phyloP scores from a whole-genome alignment of 2,797 vertebrate species.

The Valencia hispanica region DNA sequence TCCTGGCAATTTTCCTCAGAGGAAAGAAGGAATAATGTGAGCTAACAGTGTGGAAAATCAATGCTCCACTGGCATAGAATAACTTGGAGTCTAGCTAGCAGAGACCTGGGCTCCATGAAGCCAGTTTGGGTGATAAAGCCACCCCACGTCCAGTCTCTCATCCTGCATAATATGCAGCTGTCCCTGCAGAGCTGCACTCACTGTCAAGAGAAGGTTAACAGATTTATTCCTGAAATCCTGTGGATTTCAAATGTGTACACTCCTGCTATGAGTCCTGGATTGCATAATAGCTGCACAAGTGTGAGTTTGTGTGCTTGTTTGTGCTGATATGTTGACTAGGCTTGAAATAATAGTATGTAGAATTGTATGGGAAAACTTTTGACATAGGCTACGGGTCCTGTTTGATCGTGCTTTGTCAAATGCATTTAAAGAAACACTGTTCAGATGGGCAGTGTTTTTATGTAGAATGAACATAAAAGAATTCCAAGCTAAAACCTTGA shows the following conservation, averaged over 20 bases:
- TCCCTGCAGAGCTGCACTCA: constrained; percentile 55
- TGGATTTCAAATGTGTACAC: constrained; percentile 51
- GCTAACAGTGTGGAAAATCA: constrained; percentile 84
- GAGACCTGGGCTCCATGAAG: constrained; percentile 67
- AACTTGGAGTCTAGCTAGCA: constrained; percentile 76
- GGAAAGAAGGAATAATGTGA: constrained; percentile 81
- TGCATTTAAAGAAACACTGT: constrained; percentile 2
- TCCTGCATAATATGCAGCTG: constrained; percentile 60
- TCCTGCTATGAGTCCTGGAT: constrained; percentile 31
- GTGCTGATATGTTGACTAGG: constrained; percentile 17
- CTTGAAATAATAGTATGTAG: not conserved
- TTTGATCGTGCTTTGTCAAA: not conserved
- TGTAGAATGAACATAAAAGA: not conserved
- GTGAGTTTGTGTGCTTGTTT: constrained; percentile 18
- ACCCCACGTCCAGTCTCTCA: constrained; percentile 63
- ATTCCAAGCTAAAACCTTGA: not conserved
- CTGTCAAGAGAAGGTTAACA: constrained; percentile 70
- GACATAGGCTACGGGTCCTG: constrained; percentile 5
- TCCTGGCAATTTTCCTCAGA: constrained; percentile 78
- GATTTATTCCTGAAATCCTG: constrained; percentile 68
- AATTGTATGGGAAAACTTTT: not conserved
- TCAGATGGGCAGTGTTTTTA: not conserved
- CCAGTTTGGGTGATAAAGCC: constrained; percentile 75
- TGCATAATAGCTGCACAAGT: constrained; percentile 35
- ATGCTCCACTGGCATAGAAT: constrained; percentile 81